Evolutionary conservation across 2,113 vertebrate genomes (phyloP).

Genomic region (Ageneiosus marmoratus): DNA sequence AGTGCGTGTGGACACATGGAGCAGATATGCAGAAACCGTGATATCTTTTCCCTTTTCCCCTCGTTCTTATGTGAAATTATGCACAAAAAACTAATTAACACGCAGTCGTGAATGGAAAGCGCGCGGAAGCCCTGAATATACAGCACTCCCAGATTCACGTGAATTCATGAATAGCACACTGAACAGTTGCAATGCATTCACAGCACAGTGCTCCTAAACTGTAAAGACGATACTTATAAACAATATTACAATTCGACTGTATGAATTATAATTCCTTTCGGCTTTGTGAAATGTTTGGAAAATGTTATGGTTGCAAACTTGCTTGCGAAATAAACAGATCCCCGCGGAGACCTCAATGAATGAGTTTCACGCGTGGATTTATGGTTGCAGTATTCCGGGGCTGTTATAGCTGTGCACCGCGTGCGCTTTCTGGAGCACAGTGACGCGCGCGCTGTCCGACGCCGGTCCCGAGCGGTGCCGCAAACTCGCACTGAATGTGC

Average conservation of each 20-base stretch:
- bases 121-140: not conserved
- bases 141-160: not conserved
- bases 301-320: not conserved
- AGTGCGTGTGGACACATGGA: not conserved
- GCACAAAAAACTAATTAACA: not conserved
- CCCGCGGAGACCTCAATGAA: not conserved
- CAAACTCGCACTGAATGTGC: constrained; percentile 26
- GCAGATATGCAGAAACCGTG: not conserved
- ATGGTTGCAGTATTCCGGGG: not conserved
- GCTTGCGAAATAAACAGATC: not conserved
- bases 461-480: not conserved
- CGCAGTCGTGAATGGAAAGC: not conserved
- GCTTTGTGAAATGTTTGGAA: not conserved
- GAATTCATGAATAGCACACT: not conserved
- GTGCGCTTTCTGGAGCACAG: not conserved
- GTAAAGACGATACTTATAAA: not conserved
- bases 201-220: not conserved
- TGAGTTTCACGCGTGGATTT: not conserved
- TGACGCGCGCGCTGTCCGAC: not conserved
- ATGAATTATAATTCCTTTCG: no score
- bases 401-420: not conserved
- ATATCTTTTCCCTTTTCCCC: not conserved
- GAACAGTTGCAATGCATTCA: not conserved
- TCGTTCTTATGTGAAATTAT: not conserved
- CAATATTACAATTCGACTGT: no score